Evolutionary conservation across 2,113 vertebrate species (phyloP).

Genomic region (Dromas ardeola): DNA sequence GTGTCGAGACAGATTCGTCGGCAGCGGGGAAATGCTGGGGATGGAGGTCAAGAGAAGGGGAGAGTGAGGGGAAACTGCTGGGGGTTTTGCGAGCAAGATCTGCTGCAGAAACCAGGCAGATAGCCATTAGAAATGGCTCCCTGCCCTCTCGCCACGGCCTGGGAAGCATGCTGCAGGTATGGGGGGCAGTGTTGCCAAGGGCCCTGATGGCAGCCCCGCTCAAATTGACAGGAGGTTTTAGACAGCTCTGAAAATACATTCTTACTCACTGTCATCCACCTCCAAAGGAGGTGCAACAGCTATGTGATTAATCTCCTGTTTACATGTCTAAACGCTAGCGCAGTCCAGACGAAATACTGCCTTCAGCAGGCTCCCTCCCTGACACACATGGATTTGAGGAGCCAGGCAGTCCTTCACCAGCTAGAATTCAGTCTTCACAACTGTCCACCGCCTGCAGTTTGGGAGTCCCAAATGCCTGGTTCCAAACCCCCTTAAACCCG

Average conservation of each 20-base stretch:
- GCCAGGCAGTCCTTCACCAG: neutral
- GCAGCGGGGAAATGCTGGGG: neutral
- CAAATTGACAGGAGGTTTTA: neutral
- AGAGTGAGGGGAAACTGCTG: neutral
- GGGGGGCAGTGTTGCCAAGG: neutral
- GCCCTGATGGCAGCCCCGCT: neutral
- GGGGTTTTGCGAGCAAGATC: neutral
- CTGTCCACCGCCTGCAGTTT: neutral
- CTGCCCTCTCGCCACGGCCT: neutral
- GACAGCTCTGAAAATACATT: slow-evolving; percentile 62
- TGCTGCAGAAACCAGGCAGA: neutral
- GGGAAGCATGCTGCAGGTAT: neutral
- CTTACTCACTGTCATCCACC: slow-evolving; percentile 52
- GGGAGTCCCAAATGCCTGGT: neutral
- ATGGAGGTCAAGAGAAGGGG: neutral
- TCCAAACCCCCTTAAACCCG: neutral
- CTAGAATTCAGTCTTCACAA: neutral
- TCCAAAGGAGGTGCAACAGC: slow-evolving; percentile 39
- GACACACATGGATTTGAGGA: neutral
- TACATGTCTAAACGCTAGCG: neutral
- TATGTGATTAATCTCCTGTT: slow-evolving; percentile 48
- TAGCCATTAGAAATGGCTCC: neutral
- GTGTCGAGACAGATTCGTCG: neutral
- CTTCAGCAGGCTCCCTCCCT: neutral
- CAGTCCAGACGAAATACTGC: neutral